These are phyloP conservation scores for Phortica magna DNA, from an alignment of 2,888 invertebrate species.

Conservation along the genomic window DNA sequence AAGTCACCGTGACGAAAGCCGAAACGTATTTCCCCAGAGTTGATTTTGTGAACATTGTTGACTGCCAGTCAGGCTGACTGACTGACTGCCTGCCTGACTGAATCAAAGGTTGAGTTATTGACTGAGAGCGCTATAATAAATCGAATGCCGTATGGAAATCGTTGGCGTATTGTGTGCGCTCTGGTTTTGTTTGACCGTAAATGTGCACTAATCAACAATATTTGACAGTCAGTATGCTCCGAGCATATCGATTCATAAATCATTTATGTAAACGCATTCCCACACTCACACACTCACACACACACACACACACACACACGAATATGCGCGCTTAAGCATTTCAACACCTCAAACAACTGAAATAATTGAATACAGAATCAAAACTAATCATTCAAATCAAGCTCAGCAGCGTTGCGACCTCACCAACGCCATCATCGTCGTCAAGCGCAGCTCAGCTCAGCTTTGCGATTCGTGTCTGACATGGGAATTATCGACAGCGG, in stretches of 20 bases:
- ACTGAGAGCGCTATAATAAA: background rate
- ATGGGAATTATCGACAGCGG: constrained; percentile 47
- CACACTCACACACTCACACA: constrained; percentile 5
- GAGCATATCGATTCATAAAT: constrained; percentile 67
- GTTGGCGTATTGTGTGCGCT: constrained; percentile 12
- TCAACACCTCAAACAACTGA: constrained; percentile 68
- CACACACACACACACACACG: background rate
- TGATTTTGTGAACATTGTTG: constrained; percentile 27
- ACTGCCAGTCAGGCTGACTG: background rate
- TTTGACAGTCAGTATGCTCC: constrained; percentile 61
- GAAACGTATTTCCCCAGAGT: constrained; percentile 63
- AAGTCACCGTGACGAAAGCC: constrained; percentile 46
- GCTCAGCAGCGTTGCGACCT: constrained; percentile 44
- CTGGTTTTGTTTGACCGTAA: constrained; percentile 21
- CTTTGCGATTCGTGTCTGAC: constrained; percentile 35
- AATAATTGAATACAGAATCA: constrained; percentile 72
- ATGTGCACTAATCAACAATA: constrained; percentile 65
- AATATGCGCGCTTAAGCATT: constrained; percentile 45
- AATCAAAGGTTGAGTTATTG: background rate
- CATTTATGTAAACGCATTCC: constrained; percentile 59
- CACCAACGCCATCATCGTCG: background rate
- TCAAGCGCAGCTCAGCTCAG: background rate
- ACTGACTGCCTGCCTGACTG: background rate
- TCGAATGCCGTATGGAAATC: constrained; percentile 22
- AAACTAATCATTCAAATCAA: constrained; percentile 71